phyloP scores from a whole-genome alignment of 1,140 invertebrate genomes.

The Condylostylus longicornis region DNA sequence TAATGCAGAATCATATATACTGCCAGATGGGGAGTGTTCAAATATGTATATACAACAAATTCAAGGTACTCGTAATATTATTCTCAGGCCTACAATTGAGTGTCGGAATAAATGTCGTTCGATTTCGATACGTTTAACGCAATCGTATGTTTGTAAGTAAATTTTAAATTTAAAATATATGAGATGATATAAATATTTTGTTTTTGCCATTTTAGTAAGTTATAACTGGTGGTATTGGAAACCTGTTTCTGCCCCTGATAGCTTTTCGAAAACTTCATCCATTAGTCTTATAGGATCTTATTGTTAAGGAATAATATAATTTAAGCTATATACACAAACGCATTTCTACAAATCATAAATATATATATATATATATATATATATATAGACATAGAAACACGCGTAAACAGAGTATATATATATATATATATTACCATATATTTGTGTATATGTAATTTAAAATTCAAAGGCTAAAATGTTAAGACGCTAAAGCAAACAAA shows the following conservation, averaged over 20 bases:
- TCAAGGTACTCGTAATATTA: slow-evolving; percentile 44
- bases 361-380: too few relatives aligned
- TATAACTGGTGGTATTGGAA: slow-evolving; percentile 70
- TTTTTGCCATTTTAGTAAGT: slow-evolving; percentile 42
- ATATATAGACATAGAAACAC: too few relatives aligned
- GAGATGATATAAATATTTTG: slow-evolving; percentile 3
- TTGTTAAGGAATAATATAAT: too few relatives aligned
- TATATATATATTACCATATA: too few relatives aligned
- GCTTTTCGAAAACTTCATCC: slow-evolving; percentile 37
- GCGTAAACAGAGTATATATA: too few relatives aligned
- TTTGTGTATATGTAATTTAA: too few relatives aligned
- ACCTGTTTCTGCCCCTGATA: slow-evolving; percentile 44
- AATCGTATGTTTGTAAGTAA: slow-evolving; percentile 50
- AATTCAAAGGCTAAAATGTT: too few relatives aligned
- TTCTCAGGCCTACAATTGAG: slow-evolving; percentile 47
- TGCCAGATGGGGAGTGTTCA: slow-evolving; percentile 55
- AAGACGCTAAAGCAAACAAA: too few relatives aligned
- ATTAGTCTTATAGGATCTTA: slow-evolving; percentile 52
- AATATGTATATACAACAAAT: slow-evolving; percentile 52
- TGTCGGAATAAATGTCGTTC: slow-evolving; percentile 43
- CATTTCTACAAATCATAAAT: too few relatives aligned
- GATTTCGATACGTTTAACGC: slow-evolving; percentile 42
- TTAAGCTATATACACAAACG: too few relatives aligned
- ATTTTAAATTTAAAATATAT: not conserved
- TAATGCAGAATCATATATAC: slow-evolving; percentile 37